Evolutionary conservation across 2,888 invertebrate species (phyloP).

Genomic region (Metallyticus violacea): DNA sequence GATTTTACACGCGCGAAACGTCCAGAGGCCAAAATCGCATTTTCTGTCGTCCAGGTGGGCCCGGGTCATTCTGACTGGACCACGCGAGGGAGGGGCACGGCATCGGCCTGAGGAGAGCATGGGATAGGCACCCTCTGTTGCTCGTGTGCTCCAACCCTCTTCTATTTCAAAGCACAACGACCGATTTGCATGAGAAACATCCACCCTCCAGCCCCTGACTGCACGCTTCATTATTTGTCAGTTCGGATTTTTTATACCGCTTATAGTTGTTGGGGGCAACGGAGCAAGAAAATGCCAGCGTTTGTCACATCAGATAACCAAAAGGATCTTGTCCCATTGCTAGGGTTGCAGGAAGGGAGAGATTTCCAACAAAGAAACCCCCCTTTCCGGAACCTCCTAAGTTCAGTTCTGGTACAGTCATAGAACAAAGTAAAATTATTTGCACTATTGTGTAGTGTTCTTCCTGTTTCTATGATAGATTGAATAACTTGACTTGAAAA

Average conservation of each 20-base stretch:
- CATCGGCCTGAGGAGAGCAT: not conserved
- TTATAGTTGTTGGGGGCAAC: constrained; percentile 4
- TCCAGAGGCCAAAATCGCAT: not conserved
- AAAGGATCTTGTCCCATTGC: constrained; percentile 11
- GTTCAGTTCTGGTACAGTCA: not conserved
- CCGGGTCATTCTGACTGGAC: not conserved
- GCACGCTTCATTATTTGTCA: constrained; percentile 15
- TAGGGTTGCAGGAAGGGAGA: not conserved
- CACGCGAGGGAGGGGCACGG: not conserved
- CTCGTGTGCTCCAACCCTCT: not conserved
- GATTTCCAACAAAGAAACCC: not conserved
- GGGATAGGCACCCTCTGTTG: not conserved
- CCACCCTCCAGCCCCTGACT: not conserved
- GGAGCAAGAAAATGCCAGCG: constrained; percentile 14
- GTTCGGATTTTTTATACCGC: constrained; percentile 5
- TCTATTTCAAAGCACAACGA: not conserved
- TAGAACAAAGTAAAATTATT: not conserved
- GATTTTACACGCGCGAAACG: too few species aligned
- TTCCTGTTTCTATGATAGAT: not conserved
- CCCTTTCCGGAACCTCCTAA: not conserved
- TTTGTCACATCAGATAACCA: constrained; percentile 9
- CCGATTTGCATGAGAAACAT: constrained; percentile 9
- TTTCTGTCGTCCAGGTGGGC: not conserved
- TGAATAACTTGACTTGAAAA: too few species aligned
- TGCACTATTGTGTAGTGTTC: not conserved